phyloP scores from a whole-genome alignment of 1,140 invertebrate species.

The Drosophila sucinea region DNA sequence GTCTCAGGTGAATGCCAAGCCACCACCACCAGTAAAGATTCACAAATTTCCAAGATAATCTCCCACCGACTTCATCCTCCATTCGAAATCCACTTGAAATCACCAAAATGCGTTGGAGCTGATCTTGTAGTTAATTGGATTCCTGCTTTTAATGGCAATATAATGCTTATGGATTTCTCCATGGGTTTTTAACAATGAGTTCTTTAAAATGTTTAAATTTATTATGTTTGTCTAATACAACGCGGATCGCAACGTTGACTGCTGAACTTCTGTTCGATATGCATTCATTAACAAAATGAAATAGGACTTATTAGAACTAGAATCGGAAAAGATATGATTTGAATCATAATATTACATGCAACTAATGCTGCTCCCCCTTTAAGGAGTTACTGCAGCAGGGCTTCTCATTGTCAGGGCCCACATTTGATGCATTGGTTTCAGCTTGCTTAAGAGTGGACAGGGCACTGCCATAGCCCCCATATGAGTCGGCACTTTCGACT shows the following conservation, averaged over 20 bases:
- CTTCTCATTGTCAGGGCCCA: not conserved
- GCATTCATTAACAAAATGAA: conserved; percentile 7
- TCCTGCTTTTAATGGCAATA: conserved; percentile 48
- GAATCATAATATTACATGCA: conserved; percentile 1
- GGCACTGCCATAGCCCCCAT: not conserved
- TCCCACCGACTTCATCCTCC: no score
- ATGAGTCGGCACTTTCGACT: conserved; percentile 9
- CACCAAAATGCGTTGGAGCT: not conserved
- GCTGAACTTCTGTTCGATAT: no score
- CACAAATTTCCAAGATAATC: not conserved
- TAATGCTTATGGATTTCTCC: conserved; percentile 58
- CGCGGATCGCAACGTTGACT: no score
- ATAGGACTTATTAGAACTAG: not conserved
- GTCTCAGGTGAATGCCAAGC: no score
- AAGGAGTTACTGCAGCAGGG: conserved; percentile 1
- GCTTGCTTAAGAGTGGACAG: not conserved
- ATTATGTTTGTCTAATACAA: no score
- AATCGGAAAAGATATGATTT: not conserved
- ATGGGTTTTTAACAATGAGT: conserved; percentile 28
- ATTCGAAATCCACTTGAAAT: no score
- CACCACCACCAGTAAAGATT: no score
- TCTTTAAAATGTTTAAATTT: not conserved
- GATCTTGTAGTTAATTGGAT: conserved; percentile 66
- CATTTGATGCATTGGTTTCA: not conserved
- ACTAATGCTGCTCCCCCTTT: not conserved